Percentiles rank a stretch among this genome's conserved stretches.
Conservation (phyloP, 2,888 invertebrate genomes). For the Drosophila imparisetae region DNA sequence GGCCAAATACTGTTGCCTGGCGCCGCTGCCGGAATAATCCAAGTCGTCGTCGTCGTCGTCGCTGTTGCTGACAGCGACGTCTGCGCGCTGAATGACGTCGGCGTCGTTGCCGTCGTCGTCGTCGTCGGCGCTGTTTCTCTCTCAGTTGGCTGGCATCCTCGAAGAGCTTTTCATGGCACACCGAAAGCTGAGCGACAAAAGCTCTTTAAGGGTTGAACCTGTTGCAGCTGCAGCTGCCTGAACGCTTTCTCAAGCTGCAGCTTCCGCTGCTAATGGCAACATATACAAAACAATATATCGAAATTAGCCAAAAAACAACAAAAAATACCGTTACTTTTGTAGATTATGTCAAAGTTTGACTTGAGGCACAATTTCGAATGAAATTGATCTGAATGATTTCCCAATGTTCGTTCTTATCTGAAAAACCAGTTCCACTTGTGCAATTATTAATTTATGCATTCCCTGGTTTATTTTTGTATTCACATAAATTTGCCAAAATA, state of each 20-base stretch:
- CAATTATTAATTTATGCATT: not conserved
- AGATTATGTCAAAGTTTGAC: not conserved
- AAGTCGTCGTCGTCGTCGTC: conserved; percentile 24
- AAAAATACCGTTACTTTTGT: not conserved
- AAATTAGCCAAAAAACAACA: not conserved
- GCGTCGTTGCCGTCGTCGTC: not conserved
- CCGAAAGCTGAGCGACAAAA: conserved; percentile 20
- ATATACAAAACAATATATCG: not conserved
- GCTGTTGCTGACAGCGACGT: conserved; percentile 26
- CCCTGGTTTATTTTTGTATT: not conserved
- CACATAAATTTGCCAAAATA: conserved; percentile 7
- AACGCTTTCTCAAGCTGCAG: conserved; percentile 24
- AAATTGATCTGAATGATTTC: not conserved
- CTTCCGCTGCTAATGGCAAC: conserved; percentile 25
- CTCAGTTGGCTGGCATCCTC: conserved; percentile 39
- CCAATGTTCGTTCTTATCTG: too few relatives aligned
- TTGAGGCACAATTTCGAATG: not conserved
- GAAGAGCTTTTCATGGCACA: conserved; percentile 30
- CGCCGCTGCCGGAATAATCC: conserved; percentile 28
- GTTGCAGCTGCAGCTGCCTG: conserved; percentile 40
- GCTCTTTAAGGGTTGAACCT: conserved; percentile 61
- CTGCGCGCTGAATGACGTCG: conserved; percentile 33
- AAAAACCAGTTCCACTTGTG: too few relatives aligned
- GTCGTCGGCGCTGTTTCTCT: conserved; percentile 2
- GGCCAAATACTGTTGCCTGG: conserved; percentile 57